Percentiles rank a stretch among this genome's conserved stretches.
Evolutionary conservation across 2,797 vertebrate genomes (phyloP).

Genomic region (Sebastes oblongus): DNA sequence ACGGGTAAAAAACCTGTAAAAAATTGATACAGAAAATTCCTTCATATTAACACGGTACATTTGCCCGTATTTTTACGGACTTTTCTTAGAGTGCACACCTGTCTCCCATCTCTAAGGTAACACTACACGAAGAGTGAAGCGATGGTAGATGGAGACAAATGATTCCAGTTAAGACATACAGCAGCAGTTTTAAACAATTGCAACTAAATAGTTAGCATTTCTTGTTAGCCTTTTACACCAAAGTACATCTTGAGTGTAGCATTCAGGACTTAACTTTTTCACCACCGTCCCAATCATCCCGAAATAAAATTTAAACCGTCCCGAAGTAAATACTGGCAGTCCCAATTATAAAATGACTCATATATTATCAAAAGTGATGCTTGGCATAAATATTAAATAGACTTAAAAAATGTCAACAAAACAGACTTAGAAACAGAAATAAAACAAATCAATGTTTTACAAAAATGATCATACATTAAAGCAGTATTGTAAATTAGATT

Average conservation of each 20-base stretch:
- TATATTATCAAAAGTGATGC: neutral
- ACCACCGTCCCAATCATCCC: neutral
- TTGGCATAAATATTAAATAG: neutral
- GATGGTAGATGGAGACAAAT: neutral
- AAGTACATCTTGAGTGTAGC: neutral
- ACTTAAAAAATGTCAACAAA: too few relatives aligned
- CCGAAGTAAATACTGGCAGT: neutral
- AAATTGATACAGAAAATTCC: too few relatives aligned
- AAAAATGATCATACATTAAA: too few relatives aligned
- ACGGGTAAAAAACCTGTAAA: too few relatives aligned
- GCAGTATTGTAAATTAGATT: too few relatives aligned
- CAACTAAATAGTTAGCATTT: neutral
- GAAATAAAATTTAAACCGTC: neutral
- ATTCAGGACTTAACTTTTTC: neutral
- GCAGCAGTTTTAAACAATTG: neutral
- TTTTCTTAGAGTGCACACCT: too few relatives aligned
- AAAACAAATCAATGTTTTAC: too few relatives aligned
- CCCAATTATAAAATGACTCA: neutral
- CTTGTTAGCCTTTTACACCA: neutral
- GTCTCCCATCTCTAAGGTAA: neutral
- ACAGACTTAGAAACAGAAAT: too few relatives aligned
- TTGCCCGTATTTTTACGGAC: too few relatives aligned
- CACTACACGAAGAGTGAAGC: neutral
- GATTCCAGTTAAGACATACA: neutral
- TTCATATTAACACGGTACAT: too few relatives aligned